Conservation (phyloP, 2,797 vertebrate genomes). For the Nyctalus aviator region DNA sequence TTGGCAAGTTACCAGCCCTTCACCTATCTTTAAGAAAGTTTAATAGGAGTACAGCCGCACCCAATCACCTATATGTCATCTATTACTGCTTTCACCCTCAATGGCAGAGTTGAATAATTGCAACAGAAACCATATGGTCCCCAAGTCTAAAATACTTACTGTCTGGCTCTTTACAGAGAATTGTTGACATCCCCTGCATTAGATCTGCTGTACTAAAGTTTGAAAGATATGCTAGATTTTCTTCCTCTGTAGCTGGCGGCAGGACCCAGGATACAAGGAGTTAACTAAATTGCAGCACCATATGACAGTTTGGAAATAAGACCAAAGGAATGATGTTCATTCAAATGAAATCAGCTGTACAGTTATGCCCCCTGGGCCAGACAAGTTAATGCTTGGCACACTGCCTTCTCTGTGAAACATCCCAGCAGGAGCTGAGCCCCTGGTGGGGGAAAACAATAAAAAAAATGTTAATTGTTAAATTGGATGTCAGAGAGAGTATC, state of each 20-base stretch:
- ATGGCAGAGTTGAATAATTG: neutral
- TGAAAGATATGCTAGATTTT: neutral
- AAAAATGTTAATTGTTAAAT: constrained; percentile 79
- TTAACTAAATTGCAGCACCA: constrained; percentile 72
- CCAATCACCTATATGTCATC: constrained; percentile 4
- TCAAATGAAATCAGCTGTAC: constrained; percentile 77
- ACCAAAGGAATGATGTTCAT: constrained; percentile 79
- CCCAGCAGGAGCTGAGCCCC: constrained; percentile 73
- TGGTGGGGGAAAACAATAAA: constrained; percentile 73
- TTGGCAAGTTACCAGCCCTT: neutral
- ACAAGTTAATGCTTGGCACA: constrained; percentile 80
- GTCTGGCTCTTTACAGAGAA: neutral
- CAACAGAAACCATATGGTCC: neutral
- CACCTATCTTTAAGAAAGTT: constrained; percentile 65
- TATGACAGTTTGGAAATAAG: constrained; percentile 77
- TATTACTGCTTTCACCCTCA: neutral
- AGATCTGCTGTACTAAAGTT: neutral
- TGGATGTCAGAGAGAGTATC: constrained; percentile 77
- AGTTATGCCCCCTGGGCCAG: constrained; percentile 73
- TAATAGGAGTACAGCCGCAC: constrained; percentile 30
- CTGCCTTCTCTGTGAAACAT: constrained; percentile 75
- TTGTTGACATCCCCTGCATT: neutral
- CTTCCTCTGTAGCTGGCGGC: neutral
- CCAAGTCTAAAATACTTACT: constrained; percentile 46
- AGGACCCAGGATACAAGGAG: constrained; percentile 54